phyloP scores from a whole-genome alignment of 2,113 vertebrate genomes.

The Mellivora capensis region DNA sequence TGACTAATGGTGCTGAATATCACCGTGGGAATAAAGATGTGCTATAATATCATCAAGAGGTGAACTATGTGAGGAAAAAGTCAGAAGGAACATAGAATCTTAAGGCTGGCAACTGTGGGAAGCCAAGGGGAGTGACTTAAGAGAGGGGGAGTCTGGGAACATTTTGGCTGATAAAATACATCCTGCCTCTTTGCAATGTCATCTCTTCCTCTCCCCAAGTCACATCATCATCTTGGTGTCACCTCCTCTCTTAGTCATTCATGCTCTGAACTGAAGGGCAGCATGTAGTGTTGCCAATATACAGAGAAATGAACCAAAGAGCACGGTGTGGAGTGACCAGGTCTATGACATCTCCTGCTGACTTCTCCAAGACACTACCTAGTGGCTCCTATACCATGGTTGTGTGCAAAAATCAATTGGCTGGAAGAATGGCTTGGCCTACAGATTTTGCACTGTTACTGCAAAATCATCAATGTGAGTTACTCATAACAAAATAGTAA shows the following conservation, averaged over 20 bases:
- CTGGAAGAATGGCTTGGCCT: background rate
- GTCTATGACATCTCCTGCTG: background rate
- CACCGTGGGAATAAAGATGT: constrained; percentile 51
- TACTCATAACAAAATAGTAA: background rate
- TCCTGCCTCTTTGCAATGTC: background rate
- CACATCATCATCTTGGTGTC: background rate
- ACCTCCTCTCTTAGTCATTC: background rate
- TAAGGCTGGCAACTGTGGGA: background rate
- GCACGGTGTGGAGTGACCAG: background rate
- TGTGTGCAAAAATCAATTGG: background rate
- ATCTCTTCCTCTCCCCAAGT: background rate
- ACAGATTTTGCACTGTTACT: background rate
- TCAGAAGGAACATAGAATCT: background rate
- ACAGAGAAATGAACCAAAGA: background rate
- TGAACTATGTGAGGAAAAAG: background rate
- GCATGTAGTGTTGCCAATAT: background rate
- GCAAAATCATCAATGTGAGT: background rate
- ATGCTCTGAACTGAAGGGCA: background rate
- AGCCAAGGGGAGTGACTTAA: background rate
- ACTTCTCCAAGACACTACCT: background rate
- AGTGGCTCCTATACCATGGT: background rate
- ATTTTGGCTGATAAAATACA: background rate
- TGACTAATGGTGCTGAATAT: background rate
- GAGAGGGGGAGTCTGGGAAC: rapidly evolving
- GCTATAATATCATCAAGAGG: background rate